phyloP scores from a whole-genome alignment of 92 coral and sea anemone species.

The Paramuricea clavata region DNA sequence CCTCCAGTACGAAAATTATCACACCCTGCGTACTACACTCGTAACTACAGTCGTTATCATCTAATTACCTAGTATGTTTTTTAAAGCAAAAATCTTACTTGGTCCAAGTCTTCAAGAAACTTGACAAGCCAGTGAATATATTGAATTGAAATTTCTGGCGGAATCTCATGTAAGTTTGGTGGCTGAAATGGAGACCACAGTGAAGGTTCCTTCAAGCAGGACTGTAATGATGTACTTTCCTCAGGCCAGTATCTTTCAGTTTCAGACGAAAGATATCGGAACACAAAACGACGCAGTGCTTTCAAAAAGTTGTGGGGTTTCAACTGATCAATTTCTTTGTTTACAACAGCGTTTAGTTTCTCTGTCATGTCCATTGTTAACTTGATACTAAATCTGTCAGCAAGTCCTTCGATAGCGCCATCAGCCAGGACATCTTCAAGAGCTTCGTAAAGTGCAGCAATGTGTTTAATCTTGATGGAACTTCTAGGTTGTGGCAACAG shows the following conservation, averaged over 20 bases:
- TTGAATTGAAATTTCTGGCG: constrained; percentile 49
- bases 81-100: constrained; percentile 43
- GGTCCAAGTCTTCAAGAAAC: constrained; percentile 46
- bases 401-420: constrained; percentile 79
- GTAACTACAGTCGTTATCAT: not conserved
- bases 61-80: not conserved
- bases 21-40: not conserved
- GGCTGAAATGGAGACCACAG: constrained; percentile 80
- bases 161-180: constrained; percentile 29
- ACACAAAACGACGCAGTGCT: constrained; percentile 92
- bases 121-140: constrained; percentile 41
- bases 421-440: constrained; percentile 88
- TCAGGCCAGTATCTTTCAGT: constrained; percentile 80
- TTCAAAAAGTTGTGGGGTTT: constrained; percentile 46
- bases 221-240: constrained; percentile 51
- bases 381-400: constrained; percentile 59
- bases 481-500: constrained; percentile 79
- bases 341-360: constrained; percentile 14
- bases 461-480: constrained; percentile 80
- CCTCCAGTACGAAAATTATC: no score
- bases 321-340: constrained; percentile 1
- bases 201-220: constrained; percentile 78
- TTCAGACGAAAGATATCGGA: constrained; percentile 85
- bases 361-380: constrained; percentile 53
- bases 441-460: constrained; percentile 89